A percentile compares a stretch with the other conserved stretches of the same genome.
phyloP scores from a whole-genome alignment of 2,888 invertebrate genomes.

The Theodoxus fluviatilis region DNA sequence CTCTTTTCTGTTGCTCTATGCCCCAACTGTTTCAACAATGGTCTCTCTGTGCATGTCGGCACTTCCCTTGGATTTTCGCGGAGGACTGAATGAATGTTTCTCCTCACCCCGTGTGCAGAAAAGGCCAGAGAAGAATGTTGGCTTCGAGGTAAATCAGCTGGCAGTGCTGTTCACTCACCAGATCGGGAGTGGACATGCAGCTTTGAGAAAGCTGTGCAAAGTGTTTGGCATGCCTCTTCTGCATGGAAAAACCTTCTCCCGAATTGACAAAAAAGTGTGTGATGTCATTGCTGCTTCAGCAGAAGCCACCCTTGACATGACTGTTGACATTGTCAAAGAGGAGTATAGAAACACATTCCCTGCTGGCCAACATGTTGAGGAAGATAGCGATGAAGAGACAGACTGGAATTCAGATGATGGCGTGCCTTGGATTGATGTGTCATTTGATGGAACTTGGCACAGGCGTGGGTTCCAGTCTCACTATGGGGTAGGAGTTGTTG shows the following conservation, averaged over 20 bases:
- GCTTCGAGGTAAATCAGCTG: background rate
- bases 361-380: background rate
- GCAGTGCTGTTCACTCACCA: background rate
- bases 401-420: conserved; percentile 4
- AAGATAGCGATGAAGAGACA: background rate
- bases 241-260: background rate
- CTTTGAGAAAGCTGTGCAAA: background rate
- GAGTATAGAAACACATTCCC: background rate
- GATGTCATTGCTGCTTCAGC: background rate
- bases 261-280: background rate
- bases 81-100: too few relatives aligned
- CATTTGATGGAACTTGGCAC: conserved; percentile 19
- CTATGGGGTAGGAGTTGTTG: conserved; percentile 8
- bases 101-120: too few relatives aligned
- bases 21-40: too few relatives aligned
- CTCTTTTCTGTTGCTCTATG: too few relatives aligned
- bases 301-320: too few relatives aligned
- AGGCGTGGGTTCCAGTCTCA: background rate
- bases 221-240: background rate
- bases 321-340: background rate
- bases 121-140: too few relatives aligned
- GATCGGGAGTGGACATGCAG: background rate
- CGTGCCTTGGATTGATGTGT: conserved; percentile 6
- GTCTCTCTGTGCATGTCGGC: too few relatives aligned
- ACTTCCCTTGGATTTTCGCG: too few relatives aligned